Evolutionary conservation across 2,113 vertebrate species (phyloP).

Genomic region (Balaenoptera acutorostrata): DNA sequence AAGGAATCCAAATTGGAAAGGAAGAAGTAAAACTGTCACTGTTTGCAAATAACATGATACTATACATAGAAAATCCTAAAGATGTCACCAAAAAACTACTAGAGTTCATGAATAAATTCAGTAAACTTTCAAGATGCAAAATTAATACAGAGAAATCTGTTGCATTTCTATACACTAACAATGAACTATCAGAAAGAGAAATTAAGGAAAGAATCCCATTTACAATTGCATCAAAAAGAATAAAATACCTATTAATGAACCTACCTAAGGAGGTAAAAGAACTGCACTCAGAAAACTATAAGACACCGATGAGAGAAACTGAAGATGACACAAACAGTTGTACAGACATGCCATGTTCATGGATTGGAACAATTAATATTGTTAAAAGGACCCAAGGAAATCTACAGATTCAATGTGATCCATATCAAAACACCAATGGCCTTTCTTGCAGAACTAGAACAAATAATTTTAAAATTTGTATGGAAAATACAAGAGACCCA

Average conservation of each 20-base stretch:
- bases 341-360: too few species aligned
- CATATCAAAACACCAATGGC: neutral
- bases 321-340: too few species aligned
- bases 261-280: neutral
- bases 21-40: neutral
- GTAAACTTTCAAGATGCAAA: too few species aligned
- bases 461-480: neutral
- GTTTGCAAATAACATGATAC: neutral
- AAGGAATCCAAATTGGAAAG: neutral
- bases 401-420: too few species aligned
- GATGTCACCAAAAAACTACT: neutral
- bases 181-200: neutral
- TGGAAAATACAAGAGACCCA: neutral
- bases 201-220: neutral
- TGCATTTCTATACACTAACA: neutral
- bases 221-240: neutral
- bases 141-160: neutral
- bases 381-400: too few species aligned
- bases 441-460: neutral
- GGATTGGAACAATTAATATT: too few species aligned
- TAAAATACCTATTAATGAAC: neutral
- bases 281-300: too few species aligned
- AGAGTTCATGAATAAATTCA: too few species aligned
- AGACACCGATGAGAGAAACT: too few species aligned
- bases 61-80: neutral